Evolutionary conservation across 2,888 invertebrate genomes (phyloP), one percentile per base, ranked within the genome.

Genomic region (Neuroscelio doddi): DNA sequence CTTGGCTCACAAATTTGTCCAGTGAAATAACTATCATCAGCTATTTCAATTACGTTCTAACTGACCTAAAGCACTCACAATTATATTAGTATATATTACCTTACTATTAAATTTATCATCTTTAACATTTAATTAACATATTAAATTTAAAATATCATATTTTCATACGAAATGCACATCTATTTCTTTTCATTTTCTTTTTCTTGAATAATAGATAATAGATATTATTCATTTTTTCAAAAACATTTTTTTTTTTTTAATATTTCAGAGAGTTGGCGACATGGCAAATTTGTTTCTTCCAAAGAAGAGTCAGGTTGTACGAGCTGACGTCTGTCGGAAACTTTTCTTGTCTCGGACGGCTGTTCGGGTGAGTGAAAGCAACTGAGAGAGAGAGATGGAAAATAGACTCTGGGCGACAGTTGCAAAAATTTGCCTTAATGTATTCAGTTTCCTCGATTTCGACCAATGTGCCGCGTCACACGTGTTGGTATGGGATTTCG

Each of bases 401-500:
- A 64, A 47, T 51, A 30, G 38, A 32, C 32, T 21, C 30, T 39
- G 30, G 47, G 55, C 39, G 62, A 55, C 55, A 47, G 55, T 55
- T 51, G 58, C 36, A 47, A 55, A 51, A 64, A 59, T 64, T 50
- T 17, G 27, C 36, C 38, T 64, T 51, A 59, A 64, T 59, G 51
- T 59, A 53, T 64, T 55, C 53, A 55, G 59, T 42, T 59, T 50
- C 8, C 30, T 17, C 45, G 30, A 30, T 71, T 72, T 73, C 55
- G 34, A 41, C 52, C 51, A 64, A 65, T 66, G 63, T 77, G 78
- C 76, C 67, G 68, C 68, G 68, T 78, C 78, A n/a, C n/a, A 78
- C 79, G 73, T 79, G 79, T 76, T 77, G 75, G 78, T 77, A 71
- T 70, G 42, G 44, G 52, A 46, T 49, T 64, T 49, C 29, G 5